These are phyloP conservation scores for Lytechinus variegatus DNA, from an alignment of 35 echinoderm and acorn worm genomes.

Conservation along the genomic window DNA sequence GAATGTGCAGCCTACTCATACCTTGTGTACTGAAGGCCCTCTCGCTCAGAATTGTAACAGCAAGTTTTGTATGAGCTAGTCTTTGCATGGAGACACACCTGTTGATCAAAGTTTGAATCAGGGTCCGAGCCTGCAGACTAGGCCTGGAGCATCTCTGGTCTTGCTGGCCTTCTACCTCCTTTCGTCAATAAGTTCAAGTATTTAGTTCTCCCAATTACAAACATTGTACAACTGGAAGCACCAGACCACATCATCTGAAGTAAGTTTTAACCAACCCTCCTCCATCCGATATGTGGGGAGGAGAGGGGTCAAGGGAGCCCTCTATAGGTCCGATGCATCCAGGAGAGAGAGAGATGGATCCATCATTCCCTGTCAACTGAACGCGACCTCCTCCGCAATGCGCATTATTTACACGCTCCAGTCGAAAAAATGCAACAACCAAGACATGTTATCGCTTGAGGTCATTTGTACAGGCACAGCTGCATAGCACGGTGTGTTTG, in stretches of 20 bases:
- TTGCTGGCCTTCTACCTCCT: too few species aligned
- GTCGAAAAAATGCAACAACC: not conserved
- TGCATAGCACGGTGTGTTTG: not conserved
- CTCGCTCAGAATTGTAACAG: too few species aligned
- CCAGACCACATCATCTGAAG: too few species aligned
- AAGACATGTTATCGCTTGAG: not conserved
- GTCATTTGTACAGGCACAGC: not conserved
- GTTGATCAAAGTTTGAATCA: too few species aligned
- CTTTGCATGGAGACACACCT: too few species aligned
- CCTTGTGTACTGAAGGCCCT: too few species aligned
- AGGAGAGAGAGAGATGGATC: not conserved
- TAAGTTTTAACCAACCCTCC: not conserved
- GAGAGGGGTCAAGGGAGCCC: not conserved
- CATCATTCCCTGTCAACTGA: not conserved
- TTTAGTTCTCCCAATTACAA: not conserved
- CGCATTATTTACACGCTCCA: slow-evolving; percentile 6
- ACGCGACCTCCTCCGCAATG: not conserved
- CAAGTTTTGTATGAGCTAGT: too few species aligned
- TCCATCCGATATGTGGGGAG: not conserved
- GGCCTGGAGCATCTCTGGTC: too few species aligned
- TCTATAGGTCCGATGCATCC: not conserved
- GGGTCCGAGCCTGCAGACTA: too few species aligned
- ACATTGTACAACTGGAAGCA: too few species aligned
- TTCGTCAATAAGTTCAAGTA: too few species aligned
- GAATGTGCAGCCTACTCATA: too few species aligned